phyloP scores from a whole-genome alignment of 2,113 vertebrate species.

The Peucedramus taeniatus region DNA sequence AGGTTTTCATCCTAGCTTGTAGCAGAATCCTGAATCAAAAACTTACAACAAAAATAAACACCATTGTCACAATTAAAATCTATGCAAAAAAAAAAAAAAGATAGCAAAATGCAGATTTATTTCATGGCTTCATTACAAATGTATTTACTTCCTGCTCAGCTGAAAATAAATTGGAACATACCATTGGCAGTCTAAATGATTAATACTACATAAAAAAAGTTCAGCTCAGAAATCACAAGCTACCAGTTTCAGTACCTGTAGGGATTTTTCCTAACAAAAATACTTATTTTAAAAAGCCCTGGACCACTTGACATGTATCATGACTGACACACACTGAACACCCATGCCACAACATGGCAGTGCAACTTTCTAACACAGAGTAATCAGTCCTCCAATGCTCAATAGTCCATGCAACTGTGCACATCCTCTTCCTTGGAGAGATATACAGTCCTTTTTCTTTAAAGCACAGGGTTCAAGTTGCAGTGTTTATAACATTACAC shows the following conservation, averaged over 20 bases:
- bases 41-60: neutral
- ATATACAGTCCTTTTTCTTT: neutral
- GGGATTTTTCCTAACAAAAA: neutral
- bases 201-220: neutral
- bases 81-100: constrained; percentile 18
- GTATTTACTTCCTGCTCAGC: neutral
- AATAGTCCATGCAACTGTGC: neutral
- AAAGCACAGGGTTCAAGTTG: neutral
- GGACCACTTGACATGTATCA: neutral
- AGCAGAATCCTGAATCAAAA: neutral
- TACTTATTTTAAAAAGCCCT: neutral
- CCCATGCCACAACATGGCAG: neutral
- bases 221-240: neutral
- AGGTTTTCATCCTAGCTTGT: neutral
- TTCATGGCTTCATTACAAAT: constrained; percentile 1
- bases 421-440: neutral
- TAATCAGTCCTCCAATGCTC: neutral
- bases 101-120: constrained; percentile 2
- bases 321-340: neutral
- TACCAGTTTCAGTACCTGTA: neutral
- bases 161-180: neutral
- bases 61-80: neutral
- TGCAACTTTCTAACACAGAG: neutral
- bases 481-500: neutral
- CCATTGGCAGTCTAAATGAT: neutral